phyloP scores from a whole-genome alignment of 2,797 vertebrate species.

The Nyctalus aviator region DNA sequence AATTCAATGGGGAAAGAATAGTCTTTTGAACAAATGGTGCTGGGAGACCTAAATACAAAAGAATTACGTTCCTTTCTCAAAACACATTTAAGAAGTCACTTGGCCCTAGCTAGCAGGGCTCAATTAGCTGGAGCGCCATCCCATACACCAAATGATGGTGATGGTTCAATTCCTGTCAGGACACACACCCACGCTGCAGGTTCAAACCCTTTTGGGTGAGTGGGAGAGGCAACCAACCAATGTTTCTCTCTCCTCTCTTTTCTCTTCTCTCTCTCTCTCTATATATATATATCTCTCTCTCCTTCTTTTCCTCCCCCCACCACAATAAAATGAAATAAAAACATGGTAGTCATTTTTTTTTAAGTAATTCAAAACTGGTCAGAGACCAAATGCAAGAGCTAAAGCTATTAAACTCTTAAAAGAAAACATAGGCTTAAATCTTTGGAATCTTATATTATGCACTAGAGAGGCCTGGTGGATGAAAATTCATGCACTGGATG shows the following conservation, averaged over 20 bases:
- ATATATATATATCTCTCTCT: no score
- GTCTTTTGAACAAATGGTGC: conserved; percentile 4
- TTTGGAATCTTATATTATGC: background rate
- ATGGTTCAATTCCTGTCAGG: background rate
- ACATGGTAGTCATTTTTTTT: background rate
- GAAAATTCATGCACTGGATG: no score
- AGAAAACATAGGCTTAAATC: background rate
- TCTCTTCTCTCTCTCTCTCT: no score
- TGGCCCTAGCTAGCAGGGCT: background rate
- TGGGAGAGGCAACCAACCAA: background rate
- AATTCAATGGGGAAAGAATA: background rate
- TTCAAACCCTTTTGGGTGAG: background rate
- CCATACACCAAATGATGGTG: background rate
- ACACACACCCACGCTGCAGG: background rate
- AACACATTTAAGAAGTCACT: background rate
- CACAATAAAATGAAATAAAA: background rate
- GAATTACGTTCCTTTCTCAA: background rate
- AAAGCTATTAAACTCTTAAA: background rate
- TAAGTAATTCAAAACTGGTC: background rate
- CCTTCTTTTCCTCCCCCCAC: no score
- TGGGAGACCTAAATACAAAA: background rate
- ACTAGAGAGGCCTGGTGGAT: background rate
- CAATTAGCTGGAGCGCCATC: no score
- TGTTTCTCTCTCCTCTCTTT: background rate
- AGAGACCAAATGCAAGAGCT: background rate